Evolutionary conservation across 2,113 vertebrate species (phyloP).

Genomic region (Scartelaos histophorus): DNA sequence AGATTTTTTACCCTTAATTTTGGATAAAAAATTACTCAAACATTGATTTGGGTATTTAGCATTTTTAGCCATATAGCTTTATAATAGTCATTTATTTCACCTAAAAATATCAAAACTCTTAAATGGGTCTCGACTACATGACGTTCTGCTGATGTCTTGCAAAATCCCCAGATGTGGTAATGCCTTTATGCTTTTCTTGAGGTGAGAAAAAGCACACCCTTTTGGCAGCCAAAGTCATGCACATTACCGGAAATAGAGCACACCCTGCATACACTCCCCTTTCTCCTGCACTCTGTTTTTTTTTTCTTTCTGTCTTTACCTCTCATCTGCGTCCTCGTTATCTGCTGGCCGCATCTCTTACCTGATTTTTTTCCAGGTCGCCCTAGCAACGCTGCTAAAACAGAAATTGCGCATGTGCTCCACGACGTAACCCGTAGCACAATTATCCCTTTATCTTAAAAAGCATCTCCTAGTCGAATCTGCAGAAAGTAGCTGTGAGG

Average conservation of each 20-base stretch:
- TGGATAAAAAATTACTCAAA: too few relatives aligned
- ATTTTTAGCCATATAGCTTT: too few relatives aligned
- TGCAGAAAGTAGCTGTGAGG: constrained; percentile 25
- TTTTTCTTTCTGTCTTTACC: constrained; percentile 45
- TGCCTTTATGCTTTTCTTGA: constrained; percentile 21
- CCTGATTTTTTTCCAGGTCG: constrained; percentile 74
- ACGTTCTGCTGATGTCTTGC: constrained; percentile 42
- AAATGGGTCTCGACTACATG: constrained; percentile 10
- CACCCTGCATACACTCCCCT: constrained; percentile 18
- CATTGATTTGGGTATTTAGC: not conserved
- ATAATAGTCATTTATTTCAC: not conserved
- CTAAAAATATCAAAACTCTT: not conserved
- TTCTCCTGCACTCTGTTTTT: constrained; percentile 17
- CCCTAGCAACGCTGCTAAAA: constrained; percentile 71
- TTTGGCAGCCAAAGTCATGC: constrained; percentile 27
- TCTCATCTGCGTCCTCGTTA: constrained; percentile 60
- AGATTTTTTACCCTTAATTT: too few relatives aligned
- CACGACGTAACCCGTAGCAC: constrained; percentile 55
- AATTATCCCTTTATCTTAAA: constrained; percentile 72
- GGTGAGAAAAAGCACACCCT: constrained; percentile 11
- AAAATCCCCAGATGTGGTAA: constrained; percentile 33
- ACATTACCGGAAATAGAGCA: constrained; percentile 52
- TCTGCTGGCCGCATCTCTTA: constrained; percentile 75
- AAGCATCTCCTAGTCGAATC: constrained; percentile 56
- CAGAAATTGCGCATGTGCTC: constrained; percentile 61